A percentile compares a stretch with the other conserved stretches of the same genome.
These are phyloP conservation scores for Patella depressa DNA, from an alignment of 2,888 invertebrate genomes.

Conservation along the genomic window DNA sequence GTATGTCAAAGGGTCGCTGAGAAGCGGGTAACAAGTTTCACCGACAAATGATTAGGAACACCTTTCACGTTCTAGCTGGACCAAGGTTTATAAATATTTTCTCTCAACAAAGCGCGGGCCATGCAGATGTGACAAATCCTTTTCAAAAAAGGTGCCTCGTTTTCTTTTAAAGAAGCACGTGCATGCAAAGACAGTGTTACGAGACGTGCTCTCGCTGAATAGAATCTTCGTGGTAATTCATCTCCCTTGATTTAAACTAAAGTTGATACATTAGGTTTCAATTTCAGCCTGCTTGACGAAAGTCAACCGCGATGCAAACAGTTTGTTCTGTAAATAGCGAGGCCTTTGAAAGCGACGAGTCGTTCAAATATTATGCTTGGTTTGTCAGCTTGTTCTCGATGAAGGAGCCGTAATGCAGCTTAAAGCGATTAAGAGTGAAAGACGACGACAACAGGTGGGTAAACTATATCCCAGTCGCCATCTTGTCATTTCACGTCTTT, in stretches of 20 bases:
- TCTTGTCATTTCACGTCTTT: slow-evolving; percentile 2
- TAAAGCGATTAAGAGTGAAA: slow-evolving; percentile 22
- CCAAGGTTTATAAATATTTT: slow-evolving; percentile 8
- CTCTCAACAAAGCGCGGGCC: slow-evolving; percentile 13
- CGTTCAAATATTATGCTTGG: slow-evolving; percentile 30
- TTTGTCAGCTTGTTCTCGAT: slow-evolving; percentile 28
- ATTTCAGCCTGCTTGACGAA: slow-evolving; percentile 22
- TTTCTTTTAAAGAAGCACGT: slow-evolving; percentile 9
- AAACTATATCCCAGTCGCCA: slow-evolving; percentile 13
- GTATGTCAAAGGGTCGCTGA: neutral
- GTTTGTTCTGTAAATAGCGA: slow-evolving; percentile 29
- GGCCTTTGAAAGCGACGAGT: slow-evolving; percentile 25
- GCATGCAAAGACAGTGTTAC: slow-evolving; percentile 5
- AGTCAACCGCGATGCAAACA: slow-evolving; percentile 28
- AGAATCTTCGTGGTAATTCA: slow-evolving; percentile 21
- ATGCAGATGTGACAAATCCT: slow-evolving; percentile 10
- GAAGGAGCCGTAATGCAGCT: slow-evolving; percentile 17
- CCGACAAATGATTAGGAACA: slow-evolving; percentile 9
- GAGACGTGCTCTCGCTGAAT: slow-evolving; percentile 26
- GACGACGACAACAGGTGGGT: slow-evolving; percentile 28
- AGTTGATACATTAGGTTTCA: slow-evolving; percentile 30
- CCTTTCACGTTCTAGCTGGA: slow-evolving; percentile 5
- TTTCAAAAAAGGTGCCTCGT: slow-evolving; percentile 5
- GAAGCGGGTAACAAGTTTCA: slow-evolving; percentile 7
- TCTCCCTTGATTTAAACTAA: slow-evolving; percentile 25